These are phyloP conservation scores for Coturnix japonica DNA, from an alignment of 2,113 vertebrate genomes.

Conservation along the genomic window DNA sequence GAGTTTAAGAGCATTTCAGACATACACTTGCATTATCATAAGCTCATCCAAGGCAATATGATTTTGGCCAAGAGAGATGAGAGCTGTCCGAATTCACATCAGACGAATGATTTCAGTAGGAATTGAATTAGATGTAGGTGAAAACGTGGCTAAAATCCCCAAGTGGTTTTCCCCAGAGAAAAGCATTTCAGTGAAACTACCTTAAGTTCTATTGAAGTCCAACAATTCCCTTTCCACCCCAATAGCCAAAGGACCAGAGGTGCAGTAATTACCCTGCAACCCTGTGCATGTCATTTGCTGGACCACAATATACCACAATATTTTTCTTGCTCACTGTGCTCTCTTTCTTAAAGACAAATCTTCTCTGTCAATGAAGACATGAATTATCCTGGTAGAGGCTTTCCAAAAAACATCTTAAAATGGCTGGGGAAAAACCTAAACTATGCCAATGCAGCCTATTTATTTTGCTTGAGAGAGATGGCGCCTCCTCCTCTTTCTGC, in stretches of 20 bases:
- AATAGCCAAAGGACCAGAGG: slow-evolving; percentile 12
- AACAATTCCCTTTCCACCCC: slow-evolving; percentile 23
- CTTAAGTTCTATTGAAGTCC: slow-evolving; percentile 41
- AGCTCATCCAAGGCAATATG: neutral
- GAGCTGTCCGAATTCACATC: neutral
- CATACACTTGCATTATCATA: neutral
- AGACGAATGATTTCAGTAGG: neutral
- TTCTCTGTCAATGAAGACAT: slow-evolving; percentile 65
- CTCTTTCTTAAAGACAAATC: slow-evolving; percentile 65
- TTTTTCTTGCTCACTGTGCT: slow-evolving; percentile 68
- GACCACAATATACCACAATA: slow-evolving; percentile 69
- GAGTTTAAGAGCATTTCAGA: neutral
- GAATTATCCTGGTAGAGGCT: slow-evolving; percentile 53
- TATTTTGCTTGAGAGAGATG: slow-evolving; percentile 41
- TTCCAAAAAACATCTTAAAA: slow-evolving; percentile 61
- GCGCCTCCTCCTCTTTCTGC: slow-evolving; percentile 17
- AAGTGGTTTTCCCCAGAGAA: neutral
- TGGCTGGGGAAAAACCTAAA: slow-evolving; percentile 41
- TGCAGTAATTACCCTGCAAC: slow-evolving; percentile 48
- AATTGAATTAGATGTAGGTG: neutral
- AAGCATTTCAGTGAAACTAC: slow-evolving; percentile 25
- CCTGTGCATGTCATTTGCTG: slow-evolving; percentile 32
- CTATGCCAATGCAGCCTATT: slow-evolving; percentile 9
- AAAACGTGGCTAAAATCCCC: neutral
- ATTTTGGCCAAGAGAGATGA: neutral